Evolutionary conservation across 2,888 invertebrate species (phyloP).

Genomic region (Lithophane ornitopus): DNA sequence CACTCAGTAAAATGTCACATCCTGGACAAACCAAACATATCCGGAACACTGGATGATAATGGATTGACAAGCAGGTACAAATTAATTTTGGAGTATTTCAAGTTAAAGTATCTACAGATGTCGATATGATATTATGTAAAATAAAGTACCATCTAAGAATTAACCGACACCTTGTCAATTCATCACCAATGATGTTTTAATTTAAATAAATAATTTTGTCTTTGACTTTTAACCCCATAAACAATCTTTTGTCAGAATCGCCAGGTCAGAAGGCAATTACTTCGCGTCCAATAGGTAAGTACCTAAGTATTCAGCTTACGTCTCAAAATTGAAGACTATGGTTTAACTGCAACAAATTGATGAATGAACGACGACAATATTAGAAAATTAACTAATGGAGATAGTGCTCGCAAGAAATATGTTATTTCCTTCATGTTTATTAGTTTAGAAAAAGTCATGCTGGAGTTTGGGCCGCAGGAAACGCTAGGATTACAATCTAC

Average conservation of each 20-base stretch:
- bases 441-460: neutral
- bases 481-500: neutral
- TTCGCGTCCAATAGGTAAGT: slow-evolving; percentile 1
- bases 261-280: slow-evolving; percentile 28
- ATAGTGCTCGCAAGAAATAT: neutral
- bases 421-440: neutral
- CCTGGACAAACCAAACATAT: neutral
- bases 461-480: neutral
- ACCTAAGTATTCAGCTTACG: neutral
- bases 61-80: neutral
- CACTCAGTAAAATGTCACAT: neutral
- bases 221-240: slow-evolving; percentile 26
- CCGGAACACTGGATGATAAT: neutral
- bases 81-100: neutral
- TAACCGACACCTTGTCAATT: neutral
- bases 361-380: neutral
- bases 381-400: neutral
- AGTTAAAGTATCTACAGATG: neutral
- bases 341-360: neutral
- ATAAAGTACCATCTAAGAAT: neutral
- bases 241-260: slow-evolving; percentile 26
- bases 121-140: neutral
- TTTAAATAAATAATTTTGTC: slow-evolving; percentile 20
- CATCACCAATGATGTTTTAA: slow-evolving; percentile 1
- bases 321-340: neutral